These are phyloP conservation scores for Drosophila chauvacae DNA, from an alignment of 1,140 invertebrate species.

Conservation along the genomic window DNA sequence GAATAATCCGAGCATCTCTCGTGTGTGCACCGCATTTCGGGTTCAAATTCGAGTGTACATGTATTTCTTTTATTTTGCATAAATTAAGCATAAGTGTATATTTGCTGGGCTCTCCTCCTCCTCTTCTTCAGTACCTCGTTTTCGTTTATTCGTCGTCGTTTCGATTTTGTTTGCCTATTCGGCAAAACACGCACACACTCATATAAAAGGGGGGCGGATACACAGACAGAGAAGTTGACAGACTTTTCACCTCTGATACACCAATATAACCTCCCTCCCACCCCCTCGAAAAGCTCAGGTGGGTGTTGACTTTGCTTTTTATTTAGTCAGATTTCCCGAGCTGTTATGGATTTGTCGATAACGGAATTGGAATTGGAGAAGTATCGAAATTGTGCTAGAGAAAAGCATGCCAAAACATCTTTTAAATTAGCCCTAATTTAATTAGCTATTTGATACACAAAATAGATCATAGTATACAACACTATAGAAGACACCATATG, in stretches of 20 bases:
- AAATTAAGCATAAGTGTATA: constrained; percentile 82
- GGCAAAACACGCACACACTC: constrained; percentile 30
- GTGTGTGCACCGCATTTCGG: constrained; percentile 70
- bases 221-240: constrained; percentile 41
- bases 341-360: constrained; percentile 24
- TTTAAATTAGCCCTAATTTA: not conserved
- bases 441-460: not conserved
- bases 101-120: constrained; percentile 49
- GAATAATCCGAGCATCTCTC: constrained; percentile 38
- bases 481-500: not conserved
- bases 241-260: constrained; percentile 32
- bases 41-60: constrained; percentile 70
- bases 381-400: not conserved
- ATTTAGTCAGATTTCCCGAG: constrained; percentile 49
- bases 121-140: constrained; percentile 10
- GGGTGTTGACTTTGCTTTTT: constrained; percentile 63
- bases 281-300: constrained; percentile 9
- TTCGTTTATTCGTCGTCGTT: constrained; percentile 50
- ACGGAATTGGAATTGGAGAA: not conserved
- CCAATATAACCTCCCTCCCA: not conserved
- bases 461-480: not conserved
- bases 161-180: constrained; percentile 70
- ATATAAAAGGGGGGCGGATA: constrained; percentile 35
- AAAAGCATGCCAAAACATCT: not conserved
- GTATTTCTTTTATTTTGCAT: constrained; percentile 82